A percentile compares a stretch with the other conserved stretches of the same genome.
phyloP scores from a whole-genome alignment of 37 sponge, comb jelly and placozoan genomes.

The Theonella swinhoei region DNA sequence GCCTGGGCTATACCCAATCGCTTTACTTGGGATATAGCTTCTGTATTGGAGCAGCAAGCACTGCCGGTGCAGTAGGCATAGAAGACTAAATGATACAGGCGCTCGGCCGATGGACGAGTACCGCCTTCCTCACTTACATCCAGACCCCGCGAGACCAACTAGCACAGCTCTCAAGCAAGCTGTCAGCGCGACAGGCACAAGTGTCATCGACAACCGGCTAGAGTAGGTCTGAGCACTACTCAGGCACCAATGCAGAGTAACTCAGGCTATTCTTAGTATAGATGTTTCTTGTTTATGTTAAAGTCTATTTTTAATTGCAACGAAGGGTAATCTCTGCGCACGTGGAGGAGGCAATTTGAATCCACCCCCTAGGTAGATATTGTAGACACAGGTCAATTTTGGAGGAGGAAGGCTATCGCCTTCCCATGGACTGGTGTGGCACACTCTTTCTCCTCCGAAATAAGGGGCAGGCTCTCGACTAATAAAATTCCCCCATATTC shows the following conservation, averaged over 20 bases:
- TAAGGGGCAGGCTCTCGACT: no score
- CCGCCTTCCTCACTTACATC: not conserved
- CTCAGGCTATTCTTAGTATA: no score
- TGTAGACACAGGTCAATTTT: not conserved
- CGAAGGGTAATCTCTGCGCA: not conserved
- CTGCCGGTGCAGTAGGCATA: not conserved
- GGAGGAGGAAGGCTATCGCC: not conserved
- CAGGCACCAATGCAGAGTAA: no score
- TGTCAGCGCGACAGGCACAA: not conserved
- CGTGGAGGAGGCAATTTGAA: not conserved
- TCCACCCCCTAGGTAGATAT: not conserved
- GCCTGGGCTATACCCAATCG: no score
- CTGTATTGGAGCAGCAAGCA: not conserved
- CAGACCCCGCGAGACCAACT: not conserved
- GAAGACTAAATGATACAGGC: not conserved
- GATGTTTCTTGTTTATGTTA: no score
- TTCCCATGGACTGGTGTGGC: not conserved
- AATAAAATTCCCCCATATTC: no score
- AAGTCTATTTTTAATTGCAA: not conserved
- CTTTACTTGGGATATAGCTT: not conserved
- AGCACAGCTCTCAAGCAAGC: not conserved
- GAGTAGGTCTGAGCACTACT: no score
- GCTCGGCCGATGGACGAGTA: not conserved
- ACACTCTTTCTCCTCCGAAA: no score
- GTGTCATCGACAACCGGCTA: no score